phyloP scores from a whole-genome alignment of 2,888 invertebrate genomes.

The Eupithecia tripunctaria region DNA sequence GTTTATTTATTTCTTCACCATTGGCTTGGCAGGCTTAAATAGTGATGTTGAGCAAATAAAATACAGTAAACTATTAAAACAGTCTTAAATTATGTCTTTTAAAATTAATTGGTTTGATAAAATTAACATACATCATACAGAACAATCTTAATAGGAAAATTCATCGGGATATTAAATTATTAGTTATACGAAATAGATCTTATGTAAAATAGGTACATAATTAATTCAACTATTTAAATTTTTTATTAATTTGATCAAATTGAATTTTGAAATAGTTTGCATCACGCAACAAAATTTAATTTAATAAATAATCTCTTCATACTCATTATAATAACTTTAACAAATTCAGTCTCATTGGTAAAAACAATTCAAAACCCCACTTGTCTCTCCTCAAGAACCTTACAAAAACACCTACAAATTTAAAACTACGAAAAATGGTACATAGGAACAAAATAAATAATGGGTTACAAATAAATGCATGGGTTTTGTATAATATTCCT shows the following conservation, averaged over 20 bases:
- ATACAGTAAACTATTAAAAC: slow-evolving; percentile 58
- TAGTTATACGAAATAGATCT: slow-evolving; percentile 40
- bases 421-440: slow-evolving; percentile 56
- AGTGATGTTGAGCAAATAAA: slow-evolving; percentile 59
- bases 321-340: slow-evolving; percentile 69
- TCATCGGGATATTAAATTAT: neutral
- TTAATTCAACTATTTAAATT: slow-evolving; percentile 25
- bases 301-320: slow-evolving; percentile 71
- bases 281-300: slow-evolving; percentile 32
- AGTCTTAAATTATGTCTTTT: slow-evolving; percentile 76
- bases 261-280: slow-evolving; percentile 34
- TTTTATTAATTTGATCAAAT: slow-evolving; percentile 34
- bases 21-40: slow-evolving; percentile 59
- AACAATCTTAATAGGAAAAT: neutral
- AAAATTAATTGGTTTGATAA: slow-evolving; percentile 48
- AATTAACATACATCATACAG: neutral
- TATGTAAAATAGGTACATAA: slow-evolving; percentile 44
- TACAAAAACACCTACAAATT: slow-evolving; percentile 49
- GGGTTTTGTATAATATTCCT: slow-evolving; percentile 47
- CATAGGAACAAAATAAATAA: slow-evolving; percentile 53
- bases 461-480: slow-evolving; percentile 62
- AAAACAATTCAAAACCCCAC: slow-evolving; percentile 67
- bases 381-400: slow-evolving; percentile 74
- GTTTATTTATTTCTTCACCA: slow-evolving; percentile 44
- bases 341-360: slow-evolving; percentile 83